Evolutionary conservation across 1,140 invertebrate genomes (phyloP).

Genomic region (Drosophila tropicalis): DNA sequence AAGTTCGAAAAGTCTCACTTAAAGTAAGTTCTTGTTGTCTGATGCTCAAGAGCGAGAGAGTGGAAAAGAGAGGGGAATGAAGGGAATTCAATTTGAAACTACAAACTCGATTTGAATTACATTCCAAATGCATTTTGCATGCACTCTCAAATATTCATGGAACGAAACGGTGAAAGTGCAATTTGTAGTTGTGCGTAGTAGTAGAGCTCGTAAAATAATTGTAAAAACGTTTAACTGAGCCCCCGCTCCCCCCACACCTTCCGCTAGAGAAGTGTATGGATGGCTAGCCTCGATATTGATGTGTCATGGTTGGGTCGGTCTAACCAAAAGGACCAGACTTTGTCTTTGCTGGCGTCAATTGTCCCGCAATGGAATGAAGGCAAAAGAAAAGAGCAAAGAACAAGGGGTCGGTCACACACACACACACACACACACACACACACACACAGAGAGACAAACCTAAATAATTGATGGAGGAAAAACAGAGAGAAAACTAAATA

Average conservation of each 20-base stretch:
- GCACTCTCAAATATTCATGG: conserved; percentile 60
- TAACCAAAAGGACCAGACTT: background rate
- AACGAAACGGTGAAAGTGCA: conserved; percentile 45
- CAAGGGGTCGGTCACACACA: conserved; percentile 6
- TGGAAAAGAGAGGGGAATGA: background rate
- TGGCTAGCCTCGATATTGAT: conserved; percentile 2
- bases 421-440: conserved; percentile 29
- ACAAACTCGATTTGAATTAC: conserved; percentile 40
- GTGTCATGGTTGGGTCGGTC: background rate
- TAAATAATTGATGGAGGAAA: conserved; percentile 67
- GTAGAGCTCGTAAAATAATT: conserved; percentile 7
- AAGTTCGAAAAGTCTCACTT: background rate
- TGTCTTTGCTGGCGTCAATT: conserved; percentile 37
- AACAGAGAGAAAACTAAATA: conserved; percentile 66
- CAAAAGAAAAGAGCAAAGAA: conserved; percentile 27
- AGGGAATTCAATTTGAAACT: conserved; percentile 2
- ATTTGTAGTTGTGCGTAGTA: conserved; percentile 30
- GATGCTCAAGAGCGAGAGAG: too few relatives aligned
- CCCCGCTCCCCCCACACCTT: too few relatives aligned
- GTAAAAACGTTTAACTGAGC: conserved; percentile 2
- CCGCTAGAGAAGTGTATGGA: background rate
- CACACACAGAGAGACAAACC: conserved; percentile 41
- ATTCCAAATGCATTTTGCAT: conserved; percentile 57
- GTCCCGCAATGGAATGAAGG: conserved; percentile 53
- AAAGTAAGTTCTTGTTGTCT: conserved; percentile 28